Evolutionary conservation across 2,888 invertebrate genomes (phyloP).

Genomic region (Melipona beecheii): DNA sequence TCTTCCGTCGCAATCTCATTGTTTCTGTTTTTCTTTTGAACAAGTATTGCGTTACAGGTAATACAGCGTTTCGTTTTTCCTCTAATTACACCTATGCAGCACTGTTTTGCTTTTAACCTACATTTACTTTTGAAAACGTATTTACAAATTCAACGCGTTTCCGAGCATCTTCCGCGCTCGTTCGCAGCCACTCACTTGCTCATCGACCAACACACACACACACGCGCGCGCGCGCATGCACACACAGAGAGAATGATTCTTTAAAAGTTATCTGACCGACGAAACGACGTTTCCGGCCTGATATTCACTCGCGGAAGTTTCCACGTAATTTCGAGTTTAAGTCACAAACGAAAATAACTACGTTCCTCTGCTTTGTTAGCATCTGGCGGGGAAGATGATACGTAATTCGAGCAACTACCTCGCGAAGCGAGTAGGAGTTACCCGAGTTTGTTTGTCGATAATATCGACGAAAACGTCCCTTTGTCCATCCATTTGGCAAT

Average conservation of each 20-base stretch:
- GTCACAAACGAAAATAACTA: background rate
- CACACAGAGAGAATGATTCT: background rate
- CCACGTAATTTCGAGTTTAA: background rate
- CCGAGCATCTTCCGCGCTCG: constrained; percentile 4
- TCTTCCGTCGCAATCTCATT: constrained; percentile 41
- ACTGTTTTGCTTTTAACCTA: constrained; percentile 49
- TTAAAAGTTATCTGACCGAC: background rate
- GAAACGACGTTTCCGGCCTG: background rate
- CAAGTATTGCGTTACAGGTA: constrained; percentile 62
- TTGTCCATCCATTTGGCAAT: background rate
- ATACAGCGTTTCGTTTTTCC: constrained; percentile 51
- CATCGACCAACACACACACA: background rate
- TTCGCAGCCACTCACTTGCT: background rate
- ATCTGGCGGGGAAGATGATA: background rate
- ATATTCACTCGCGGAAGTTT: background rate
- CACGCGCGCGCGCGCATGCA: background rate
- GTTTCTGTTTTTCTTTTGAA: constrained; percentile 25
- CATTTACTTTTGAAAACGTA: constrained; percentile 50
- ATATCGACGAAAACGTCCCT: background rate
- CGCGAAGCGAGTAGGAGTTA: background rate
- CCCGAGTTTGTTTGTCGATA: background rate
- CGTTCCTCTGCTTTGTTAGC: background rate
- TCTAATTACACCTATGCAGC: constrained; percentile 69
- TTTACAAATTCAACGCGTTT: constrained; percentile 46
- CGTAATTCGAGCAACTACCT: background rate